A percentile compares a stretch with the other conserved stretches of the same genome.
Evolutionary conservation across 2,888 invertebrate species (phyloP).

Genomic region (Tetragnatha montana): DNA sequence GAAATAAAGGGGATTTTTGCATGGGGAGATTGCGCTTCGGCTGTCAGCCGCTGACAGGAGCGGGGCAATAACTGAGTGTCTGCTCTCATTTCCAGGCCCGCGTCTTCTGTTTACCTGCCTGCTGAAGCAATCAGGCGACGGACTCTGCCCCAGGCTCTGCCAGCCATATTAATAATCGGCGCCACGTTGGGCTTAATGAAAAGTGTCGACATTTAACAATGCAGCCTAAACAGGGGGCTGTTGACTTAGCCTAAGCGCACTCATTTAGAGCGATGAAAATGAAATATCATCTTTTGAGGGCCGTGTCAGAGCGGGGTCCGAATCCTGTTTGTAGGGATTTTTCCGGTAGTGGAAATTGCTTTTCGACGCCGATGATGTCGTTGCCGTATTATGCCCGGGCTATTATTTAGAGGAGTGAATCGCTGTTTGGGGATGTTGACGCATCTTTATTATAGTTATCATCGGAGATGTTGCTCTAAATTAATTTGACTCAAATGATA

Average conservation of each 20-base stretch:
- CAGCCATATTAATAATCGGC: background rate
- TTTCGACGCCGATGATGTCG: too few relatives aligned
- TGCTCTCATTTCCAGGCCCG: conserved; percentile 47
- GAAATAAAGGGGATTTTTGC: conserved; percentile 33
- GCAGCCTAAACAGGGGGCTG: conserved; percentile 14
- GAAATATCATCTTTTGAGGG: conserved; percentile 13
- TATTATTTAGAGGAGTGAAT: too few relatives aligned
- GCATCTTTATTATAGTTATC: too few relatives aligned
- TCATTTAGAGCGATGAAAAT: conserved; percentile 4
- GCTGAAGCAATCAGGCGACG: conserved; percentile 62
- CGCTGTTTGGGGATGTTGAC: too few relatives aligned
- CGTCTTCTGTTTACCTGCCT: conserved; percentile 62
- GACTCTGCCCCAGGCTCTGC: conserved; percentile 19
- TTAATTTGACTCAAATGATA: too few relatives aligned
- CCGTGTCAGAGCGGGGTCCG: too few relatives aligned
- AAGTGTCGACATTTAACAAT: conserved; percentile 39
- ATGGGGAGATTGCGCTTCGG: conserved; percentile 10
- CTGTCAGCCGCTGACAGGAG: conserved; percentile 56
- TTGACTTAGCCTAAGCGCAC: conserved; percentile 4
- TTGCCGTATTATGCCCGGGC: too few relatives aligned
- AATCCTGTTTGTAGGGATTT: too few relatives aligned
- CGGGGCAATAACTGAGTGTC: conserved; percentile 60
- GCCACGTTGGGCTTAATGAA: conserved; percentile 49
- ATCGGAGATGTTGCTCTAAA: too few relatives aligned
- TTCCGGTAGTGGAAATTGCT: too few relatives aligned